These are phyloP conservation scores for Drosophila prolongata DNA, from an alignment of 2,888 invertebrate species.

Conservation along the genomic window DNA sequence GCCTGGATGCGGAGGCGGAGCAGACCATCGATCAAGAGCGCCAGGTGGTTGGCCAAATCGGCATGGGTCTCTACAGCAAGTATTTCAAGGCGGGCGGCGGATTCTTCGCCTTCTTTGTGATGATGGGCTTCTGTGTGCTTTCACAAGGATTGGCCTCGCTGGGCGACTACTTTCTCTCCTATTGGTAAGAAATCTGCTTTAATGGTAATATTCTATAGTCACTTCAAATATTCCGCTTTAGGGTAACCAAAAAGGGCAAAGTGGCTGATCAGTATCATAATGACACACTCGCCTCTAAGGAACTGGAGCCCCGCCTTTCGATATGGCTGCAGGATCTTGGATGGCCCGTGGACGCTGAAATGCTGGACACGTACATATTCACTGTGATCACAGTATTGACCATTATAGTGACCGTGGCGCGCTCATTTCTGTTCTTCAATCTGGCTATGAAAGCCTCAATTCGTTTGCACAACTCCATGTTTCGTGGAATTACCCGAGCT, in stretches of 20 bases:
- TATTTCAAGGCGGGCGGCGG: constrained; percentile 91
- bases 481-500: constrained; percentile 91
- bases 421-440: constrained; percentile 85
- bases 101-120: constrained; percentile 86
- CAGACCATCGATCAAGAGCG: constrained; percentile 86
- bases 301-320: constrained; percentile 57
- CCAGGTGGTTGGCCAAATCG: constrained; percentile 87
- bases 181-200: constrained; percentile 85
- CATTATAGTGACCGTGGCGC: constrained; percentile 82
- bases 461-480: constrained; percentile 93
- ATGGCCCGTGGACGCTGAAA: constrained; percentile 66
- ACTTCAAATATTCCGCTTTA: constrained; percentile 1
- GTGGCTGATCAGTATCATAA: constrained; percentile 38
- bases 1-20: constrained; percentile 84
- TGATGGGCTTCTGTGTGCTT: constrained; percentile 87
- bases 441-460: constrained; percentile 91
- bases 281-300: constrained; percentile 31
- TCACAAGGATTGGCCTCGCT: constrained; percentile 90
- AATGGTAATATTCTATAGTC: neutral
- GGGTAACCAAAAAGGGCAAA: constrained; percentile 69
- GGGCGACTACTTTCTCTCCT: constrained; percentile 91
- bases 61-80: constrained; percentile 87
- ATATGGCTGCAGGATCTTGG: constrained; percentile 62
- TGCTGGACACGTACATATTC: constrained; percentile 85
- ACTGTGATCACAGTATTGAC: constrained; percentile 85